Percentiles rank a stretch among this genome's conserved stretches.
Conservation (phyloP, 2,888 invertebrate species). For the Coronaproctus castanopsis region DNA sequence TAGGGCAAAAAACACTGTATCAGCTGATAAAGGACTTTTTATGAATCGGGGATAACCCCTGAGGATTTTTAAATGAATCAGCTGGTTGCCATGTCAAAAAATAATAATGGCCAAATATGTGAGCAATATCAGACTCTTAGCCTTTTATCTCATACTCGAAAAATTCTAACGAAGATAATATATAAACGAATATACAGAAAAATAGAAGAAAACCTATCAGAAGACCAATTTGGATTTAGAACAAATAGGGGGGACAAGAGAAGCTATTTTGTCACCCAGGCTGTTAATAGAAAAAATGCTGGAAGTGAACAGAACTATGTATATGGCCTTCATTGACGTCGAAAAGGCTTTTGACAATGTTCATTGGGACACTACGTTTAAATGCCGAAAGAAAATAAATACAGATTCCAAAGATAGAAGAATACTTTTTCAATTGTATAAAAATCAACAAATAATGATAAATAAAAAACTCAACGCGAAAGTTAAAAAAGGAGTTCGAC, state of each 20-base stretch:
- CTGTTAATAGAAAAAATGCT: background rate
- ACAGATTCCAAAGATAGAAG: too few species aligned
- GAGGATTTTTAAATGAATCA: background rate
- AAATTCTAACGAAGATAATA: background rate
- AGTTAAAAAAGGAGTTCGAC: too few species aligned
- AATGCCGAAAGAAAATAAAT: too few species aligned
- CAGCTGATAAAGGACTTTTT: background rate
- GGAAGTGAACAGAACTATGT: background rate
- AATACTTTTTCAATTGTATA: too few species aligned
- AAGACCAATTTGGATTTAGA: too few species aligned
- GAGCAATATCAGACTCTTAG: background rate
- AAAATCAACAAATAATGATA: too few species aligned
- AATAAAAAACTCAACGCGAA: too few species aligned
- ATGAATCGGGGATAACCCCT: background rate
- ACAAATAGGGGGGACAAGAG: background rate
- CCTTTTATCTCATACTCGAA: background rate
- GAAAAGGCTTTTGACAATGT: background rate
- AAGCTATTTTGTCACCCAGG: background rate
- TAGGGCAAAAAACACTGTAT: background rate
- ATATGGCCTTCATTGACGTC: background rate
- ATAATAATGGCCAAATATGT: background rate
- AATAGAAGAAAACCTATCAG: background rate
- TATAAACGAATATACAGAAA: background rate
- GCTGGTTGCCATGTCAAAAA: background rate
- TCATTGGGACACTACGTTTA: background rate